A percentile compares a stretch with the other conserved stretches of the same genome.
These are phyloP conservation scores for Helogale parvula DNA, from an alignment of 2,113 vertebrate genomes.

Conservation along the genomic window DNA sequence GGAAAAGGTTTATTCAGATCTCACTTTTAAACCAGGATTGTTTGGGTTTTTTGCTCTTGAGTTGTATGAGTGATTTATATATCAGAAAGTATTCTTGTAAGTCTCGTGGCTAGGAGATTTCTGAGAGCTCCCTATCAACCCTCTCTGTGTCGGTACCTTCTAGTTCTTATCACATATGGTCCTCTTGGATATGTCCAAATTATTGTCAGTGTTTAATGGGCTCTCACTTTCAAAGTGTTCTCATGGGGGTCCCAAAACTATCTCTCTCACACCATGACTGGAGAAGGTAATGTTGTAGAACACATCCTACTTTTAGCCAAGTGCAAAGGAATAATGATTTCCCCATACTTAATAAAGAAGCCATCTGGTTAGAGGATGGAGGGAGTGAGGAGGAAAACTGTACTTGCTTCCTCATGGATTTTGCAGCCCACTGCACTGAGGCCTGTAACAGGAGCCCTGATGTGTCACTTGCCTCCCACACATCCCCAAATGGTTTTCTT, in stretches of 20 bases:
- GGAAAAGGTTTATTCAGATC: not conserved
- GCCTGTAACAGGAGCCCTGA: not conserved
- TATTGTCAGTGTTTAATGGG: not conserved
- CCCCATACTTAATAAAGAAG: not conserved
- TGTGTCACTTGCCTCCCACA: not conserved
- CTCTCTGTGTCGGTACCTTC: not conserved
- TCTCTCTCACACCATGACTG: not conserved
- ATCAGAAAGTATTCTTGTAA: not conserved
- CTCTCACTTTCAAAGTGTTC: not conserved
- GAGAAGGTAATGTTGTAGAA: not conserved
- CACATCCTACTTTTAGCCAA: constrained; percentile 7
- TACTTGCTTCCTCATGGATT: rapidly evolving
- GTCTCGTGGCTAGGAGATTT: not conserved
- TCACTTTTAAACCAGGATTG: not conserved
- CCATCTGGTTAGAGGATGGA: not conserved
- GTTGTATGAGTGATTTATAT: not conserved
- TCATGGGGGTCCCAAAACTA: not conserved
- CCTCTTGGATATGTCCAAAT: not conserved
- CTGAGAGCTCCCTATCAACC: not conserved
- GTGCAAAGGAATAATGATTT: not conserved
- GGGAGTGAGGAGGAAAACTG: not conserved
- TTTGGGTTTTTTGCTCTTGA: not conserved
- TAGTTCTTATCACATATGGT: not conserved
- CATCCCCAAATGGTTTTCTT: not conserved
- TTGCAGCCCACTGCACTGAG: not conserved